A percentile compares a stretch with the other conserved stretches of the same genome.
phyloP scores from a whole-genome alignment of 2,113 vertebrate species.

The Platanista minor region DNA sequence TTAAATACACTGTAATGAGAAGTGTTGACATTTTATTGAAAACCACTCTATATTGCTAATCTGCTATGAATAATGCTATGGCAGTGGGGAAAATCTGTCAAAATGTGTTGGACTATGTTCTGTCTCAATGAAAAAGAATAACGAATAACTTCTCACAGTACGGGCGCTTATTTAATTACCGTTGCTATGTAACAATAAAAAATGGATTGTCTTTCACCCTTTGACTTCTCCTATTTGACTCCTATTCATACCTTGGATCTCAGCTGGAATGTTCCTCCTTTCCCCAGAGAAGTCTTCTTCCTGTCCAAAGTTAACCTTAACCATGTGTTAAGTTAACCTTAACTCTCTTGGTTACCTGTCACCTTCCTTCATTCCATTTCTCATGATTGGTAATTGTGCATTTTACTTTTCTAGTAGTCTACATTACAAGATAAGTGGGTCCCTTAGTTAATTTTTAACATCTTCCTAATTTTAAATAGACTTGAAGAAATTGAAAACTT shows the following conservation, averaged over 20 bases:
- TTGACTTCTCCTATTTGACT: neutral
- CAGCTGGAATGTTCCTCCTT: neutral
- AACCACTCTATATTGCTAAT: conserved; percentile 71
- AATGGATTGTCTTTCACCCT: neutral
- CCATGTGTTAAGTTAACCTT: neutral
- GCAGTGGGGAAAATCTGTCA: conserved; percentile 64
- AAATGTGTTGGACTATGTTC: conserved; percentile 70
- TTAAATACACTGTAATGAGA: conserved; percentile 56
- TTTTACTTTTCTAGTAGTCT: neutral
- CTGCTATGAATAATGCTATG: conserved; percentile 64
- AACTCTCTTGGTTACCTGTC: neutral
- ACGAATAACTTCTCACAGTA: conserved; percentile 61
- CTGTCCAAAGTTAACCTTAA: neutral
- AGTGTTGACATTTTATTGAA: conserved; percentile 73
- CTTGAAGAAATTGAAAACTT: neutral
- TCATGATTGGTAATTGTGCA: neutral
- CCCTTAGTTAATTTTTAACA: neutral
- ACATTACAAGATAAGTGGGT: neutral
- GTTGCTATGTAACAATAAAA: conserved; percentile 51
- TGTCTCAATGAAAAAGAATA: conserved; percentile 64
- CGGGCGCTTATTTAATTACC: conserved; percentile 65
- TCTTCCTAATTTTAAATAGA: neutral
- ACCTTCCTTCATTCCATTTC: neutral
- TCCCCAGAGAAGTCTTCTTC: neutral
- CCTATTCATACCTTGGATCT: neutral